Percentiles rank a stretch among this genome's conserved stretches.
These are phyloP conservation scores for Leptinotarsa tumamoca DNA, from an alignment of 2,888 invertebrate genomes.

Conservation along the genomic window DNA sequence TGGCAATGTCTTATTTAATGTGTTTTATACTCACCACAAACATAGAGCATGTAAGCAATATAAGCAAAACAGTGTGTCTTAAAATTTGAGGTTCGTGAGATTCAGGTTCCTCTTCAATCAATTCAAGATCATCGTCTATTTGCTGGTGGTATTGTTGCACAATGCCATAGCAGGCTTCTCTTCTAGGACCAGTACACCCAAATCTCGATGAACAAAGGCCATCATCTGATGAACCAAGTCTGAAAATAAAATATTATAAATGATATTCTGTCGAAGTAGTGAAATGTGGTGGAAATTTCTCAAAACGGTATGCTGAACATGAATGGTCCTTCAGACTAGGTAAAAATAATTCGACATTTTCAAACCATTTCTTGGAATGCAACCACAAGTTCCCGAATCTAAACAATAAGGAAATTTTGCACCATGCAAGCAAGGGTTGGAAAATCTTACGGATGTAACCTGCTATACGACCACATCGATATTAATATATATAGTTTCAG, in stretches of 20 bases:
- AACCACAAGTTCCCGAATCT: too few relatives aligned
- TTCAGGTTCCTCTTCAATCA: slow-evolving; percentile 69
- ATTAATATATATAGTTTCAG: too few relatives aligned
- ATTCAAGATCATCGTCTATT: slow-evolving; percentile 68
- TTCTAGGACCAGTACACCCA: slow-evolving; percentile 67
- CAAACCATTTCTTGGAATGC: too few relatives aligned
- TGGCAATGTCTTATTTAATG: not conserved
- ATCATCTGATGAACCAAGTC: slow-evolving; percentile 36
- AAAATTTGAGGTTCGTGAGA: slow-evolving; percentile 78
- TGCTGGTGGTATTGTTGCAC: slow-evolving; percentile 70
- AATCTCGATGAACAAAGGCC: slow-evolving; percentile 68
- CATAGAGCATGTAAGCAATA: slow-evolving; percentile 86
- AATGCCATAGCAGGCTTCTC: slow-evolving; percentile 68
- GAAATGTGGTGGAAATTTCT: not conserved
- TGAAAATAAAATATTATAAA: slow-evolving; percentile 23
- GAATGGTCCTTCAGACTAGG: too few relatives aligned
- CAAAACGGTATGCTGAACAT: too few relatives aligned
- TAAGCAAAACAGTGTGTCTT: slow-evolving; percentile 84
- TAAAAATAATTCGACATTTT: too few relatives aligned
- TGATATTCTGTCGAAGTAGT: not conserved
- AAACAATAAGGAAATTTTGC: too few relatives aligned
- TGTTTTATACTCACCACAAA: slow-evolving; percentile 79
- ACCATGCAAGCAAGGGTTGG: too few relatives aligned
- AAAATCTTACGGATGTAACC: too few relatives aligned
- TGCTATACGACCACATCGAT: too few relatives aligned